Evolutionary conservation across 2,888 invertebrate genomes (phyloP).

Genomic region (Malacosoma neustria): DNA sequence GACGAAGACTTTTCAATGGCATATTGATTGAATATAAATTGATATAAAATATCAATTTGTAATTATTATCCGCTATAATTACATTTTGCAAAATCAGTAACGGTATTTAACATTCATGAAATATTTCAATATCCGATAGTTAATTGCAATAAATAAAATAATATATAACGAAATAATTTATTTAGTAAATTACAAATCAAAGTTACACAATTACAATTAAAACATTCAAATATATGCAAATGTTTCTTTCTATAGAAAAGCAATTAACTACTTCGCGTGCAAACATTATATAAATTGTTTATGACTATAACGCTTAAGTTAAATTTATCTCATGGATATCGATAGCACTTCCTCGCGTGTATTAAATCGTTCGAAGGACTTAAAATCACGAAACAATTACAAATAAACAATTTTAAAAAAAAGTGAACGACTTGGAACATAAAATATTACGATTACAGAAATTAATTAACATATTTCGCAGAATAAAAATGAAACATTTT

Average conservation of each 20-base stretch:
- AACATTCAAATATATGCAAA: conserved; percentile 44
- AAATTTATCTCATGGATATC: conserved; percentile 51
- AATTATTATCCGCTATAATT: conserved; percentile 15
- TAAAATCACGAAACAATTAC: conserved; percentile 31
- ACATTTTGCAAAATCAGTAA: conserved; percentile 20
- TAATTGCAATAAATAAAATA: conserved; percentile 27
- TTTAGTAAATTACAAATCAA: conserved; percentile 28
- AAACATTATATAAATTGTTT: conserved; percentile 57
- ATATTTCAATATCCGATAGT: conserved; percentile 24
- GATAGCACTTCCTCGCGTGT: conserved; percentile 41
- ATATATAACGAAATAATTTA: conserved; percentile 34
- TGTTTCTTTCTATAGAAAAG: conserved; percentile 42
- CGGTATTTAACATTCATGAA: conserved; percentile 25
- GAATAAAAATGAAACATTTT: no score
- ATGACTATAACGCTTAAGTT: conserved; percentile 38
- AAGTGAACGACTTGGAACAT: not conserved
- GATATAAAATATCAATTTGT: not conserved
- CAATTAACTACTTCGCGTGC: conserved; percentile 48
- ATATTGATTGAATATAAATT: not conserved
- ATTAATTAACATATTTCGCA: no score
- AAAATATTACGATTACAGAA: no score
- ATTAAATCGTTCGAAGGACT: conserved; percentile 25
- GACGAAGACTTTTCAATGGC: no score
- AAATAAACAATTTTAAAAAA: conserved; percentile 11
- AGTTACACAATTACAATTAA: conserved; percentile 40